These are phyloP conservation scores for Stegastes partitus DNA, from an alignment of 2,113 vertebrate species.

Conservation along the genomic window DNA sequence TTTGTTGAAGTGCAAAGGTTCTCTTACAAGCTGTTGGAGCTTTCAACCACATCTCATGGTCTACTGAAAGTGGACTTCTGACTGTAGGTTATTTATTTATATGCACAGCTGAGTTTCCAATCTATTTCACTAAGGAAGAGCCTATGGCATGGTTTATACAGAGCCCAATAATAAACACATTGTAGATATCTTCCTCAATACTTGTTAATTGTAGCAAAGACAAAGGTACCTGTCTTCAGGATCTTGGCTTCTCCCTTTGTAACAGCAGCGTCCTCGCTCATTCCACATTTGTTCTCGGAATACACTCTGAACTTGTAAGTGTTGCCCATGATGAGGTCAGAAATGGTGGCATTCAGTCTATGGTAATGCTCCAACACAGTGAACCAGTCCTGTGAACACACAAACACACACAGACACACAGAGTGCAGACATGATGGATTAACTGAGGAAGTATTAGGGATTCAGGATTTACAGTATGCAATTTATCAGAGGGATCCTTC, in stretches of 20 bases:
- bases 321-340: conserved; percentile 97
- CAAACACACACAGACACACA: not conserved
- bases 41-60: too few relatives aligned
- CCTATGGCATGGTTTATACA: too few relatives aligned
- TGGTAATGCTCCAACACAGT: conserved; percentile 92
- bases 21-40: too few relatives aligned
- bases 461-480: not conserved
- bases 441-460: not conserved
- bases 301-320: conserved; percentile 93
- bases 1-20: too few relatives aligned
- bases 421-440: not conserved
- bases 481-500: not conserved
- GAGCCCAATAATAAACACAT: too few relatives aligned
- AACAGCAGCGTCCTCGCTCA: conserved; percentile 79
- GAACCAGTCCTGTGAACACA: conserved; percentile 92
- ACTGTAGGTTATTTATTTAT: too few relatives aligned
- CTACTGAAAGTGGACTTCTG: too few relatives aligned
- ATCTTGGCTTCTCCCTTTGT: conserved; percentile 87
- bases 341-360: conserved; percentile 92
- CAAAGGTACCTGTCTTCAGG: conserved; percentile 87
- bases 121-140: too few relatives aligned
- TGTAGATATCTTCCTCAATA: too few relatives aligned
- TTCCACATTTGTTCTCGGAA: conserved; percentile 91
- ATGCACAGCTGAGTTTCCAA: too few relatives aligned
- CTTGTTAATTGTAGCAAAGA: not conserved